phyloP scores from a whole-genome alignment of 2,888 invertebrate genomes.

The Platynereis dumerilii region DNA sequence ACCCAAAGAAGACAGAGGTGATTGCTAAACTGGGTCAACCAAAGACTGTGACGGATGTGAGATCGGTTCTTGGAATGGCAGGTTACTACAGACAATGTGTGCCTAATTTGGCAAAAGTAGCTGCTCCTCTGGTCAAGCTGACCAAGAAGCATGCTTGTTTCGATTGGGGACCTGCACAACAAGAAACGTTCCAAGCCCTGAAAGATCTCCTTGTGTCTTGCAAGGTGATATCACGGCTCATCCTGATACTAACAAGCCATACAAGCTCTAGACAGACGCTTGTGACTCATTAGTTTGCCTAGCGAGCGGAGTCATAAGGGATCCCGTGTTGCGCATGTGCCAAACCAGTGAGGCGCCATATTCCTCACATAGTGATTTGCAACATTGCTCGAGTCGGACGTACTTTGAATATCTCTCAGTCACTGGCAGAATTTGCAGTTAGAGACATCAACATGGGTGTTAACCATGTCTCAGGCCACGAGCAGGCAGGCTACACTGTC shows the following conservation, averaged over 20 bases:
- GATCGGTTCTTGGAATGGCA: slow-evolving; percentile 20
- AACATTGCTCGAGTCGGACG: too few relatives aligned
- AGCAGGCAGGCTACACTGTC: too few relatives aligned
- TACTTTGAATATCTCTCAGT: too few relatives aligned
- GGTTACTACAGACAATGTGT: slow-evolving; percentile 25
- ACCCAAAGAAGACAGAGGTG: slow-evolving; percentile 12
- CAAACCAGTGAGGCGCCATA: too few relatives aligned
- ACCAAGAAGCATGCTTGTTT: slow-evolving; percentile 1
- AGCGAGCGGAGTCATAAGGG: too few relatives aligned
- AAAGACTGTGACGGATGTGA: not conserved
- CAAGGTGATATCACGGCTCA: slow-evolving; percentile 10
- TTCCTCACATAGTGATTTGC: too few relatives aligned
- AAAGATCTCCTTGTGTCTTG: slow-evolving; percentile 6
- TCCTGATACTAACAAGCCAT: slow-evolving; percentile 12
- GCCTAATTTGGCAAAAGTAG: slow-evolving; percentile 20
- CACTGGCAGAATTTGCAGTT: too few relatives aligned
- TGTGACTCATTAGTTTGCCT: too few relatives aligned
- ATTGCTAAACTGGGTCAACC: slow-evolving; percentile 10
- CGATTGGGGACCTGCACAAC: not conserved
- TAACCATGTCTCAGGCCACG: too few relatives aligned
- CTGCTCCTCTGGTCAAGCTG: slow-evolving; percentile 12
- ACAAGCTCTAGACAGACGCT: slow-evolving; percentile 13
- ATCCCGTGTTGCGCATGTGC: too few relatives aligned
- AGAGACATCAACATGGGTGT: too few relatives aligned
- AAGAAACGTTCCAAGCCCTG: slow-evolving; percentile 11